These are phyloP conservation scores for Ariopsis seemanni DNA, from an alignment of 2,113 vertebrate genomes.

Conservation along the genomic window DNA sequence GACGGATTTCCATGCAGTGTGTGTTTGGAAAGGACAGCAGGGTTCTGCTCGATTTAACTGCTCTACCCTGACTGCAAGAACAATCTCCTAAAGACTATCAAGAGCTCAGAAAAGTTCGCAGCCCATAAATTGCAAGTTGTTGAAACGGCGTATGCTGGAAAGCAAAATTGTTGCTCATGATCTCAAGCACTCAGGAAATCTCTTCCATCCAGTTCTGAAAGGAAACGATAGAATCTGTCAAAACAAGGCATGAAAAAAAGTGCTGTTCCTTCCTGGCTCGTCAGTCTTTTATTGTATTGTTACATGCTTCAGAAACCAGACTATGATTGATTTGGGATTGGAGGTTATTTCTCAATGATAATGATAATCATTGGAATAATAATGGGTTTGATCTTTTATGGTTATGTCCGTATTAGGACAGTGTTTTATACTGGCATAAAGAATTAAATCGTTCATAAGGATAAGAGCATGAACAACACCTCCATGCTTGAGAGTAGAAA, in stretches of 20 bases:
- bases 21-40: conserved; percentile 23
- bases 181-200: not conserved
- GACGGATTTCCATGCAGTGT: not conserved
- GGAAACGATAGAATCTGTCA: conserved; percentile 15
- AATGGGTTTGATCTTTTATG: not conserved
- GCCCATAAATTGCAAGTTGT: conserved; percentile 31
- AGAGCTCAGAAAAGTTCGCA: conserved; percentile 18
- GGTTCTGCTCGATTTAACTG: conserved; percentile 12
- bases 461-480: not conserved
- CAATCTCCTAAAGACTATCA: conserved; percentile 15
- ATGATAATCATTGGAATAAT: too few species aligned
- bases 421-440: not conserved
- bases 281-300: not conserved
- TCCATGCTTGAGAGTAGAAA: not conserved
- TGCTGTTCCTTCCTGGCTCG: not conserved
- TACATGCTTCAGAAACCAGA: not conserved
- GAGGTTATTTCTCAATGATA: not conserved
- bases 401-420: not conserved
- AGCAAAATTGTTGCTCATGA: conserved; percentile 5
- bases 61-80: not conserved
- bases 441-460: not conserved
- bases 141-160: not conserved
- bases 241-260: not conserved
- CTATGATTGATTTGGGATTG: not conserved
- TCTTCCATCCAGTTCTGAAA: not conserved